Evolutionary conservation across 2,888 invertebrate genomes (phyloP).

Genomic region (Acronicta alni): DNA sequence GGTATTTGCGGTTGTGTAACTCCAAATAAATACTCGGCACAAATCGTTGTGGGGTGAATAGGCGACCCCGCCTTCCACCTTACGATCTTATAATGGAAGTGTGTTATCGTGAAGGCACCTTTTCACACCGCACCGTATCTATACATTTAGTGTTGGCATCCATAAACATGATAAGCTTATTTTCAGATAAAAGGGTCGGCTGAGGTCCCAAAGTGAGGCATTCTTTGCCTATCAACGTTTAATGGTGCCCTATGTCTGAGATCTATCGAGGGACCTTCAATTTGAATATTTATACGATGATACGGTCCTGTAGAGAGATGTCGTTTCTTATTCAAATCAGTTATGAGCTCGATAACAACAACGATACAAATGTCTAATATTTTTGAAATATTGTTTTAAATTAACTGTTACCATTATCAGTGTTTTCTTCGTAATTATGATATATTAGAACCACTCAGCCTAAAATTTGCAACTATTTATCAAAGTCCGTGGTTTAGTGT

Average conservation of each 20-base stretch:
- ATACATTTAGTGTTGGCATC: conserved; percentile 78
- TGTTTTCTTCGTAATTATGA: no score
- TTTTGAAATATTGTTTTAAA: no score
- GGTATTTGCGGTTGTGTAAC: conserved; percentile 46
- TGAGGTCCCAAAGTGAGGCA: conserved; percentile 82
- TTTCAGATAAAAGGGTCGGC: conserved; percentile 85
- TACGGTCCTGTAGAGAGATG: conserved; percentile 65
- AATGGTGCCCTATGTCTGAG: conserved; percentile 82
- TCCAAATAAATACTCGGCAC: conserved; percentile 50
- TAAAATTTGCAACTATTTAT: no score
- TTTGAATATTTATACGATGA: conserved; percentile 85
- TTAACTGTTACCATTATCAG: no score
- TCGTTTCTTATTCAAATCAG: conserved; percentile 72
- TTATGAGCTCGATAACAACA: conserved; percentile 58
- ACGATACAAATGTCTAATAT: conserved; percentile 5
- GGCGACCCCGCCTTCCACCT: conserved; percentile 62
- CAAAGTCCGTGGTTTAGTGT: conserved; percentile 12
- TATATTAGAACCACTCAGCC: no score
- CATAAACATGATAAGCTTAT: conserved; percentile 87
- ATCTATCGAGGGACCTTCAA: conserved; percentile 80
- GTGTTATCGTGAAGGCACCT: conserved; percentile 74
- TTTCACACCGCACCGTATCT: conserved; percentile 72
- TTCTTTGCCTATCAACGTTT: conserved; percentile 85
- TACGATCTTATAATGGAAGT: conserved; percentile 74
- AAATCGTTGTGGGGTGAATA: conserved; percentile 63